Evolutionary conservation across 2,888 invertebrate genomes (phyloP).

Genomic region (Chouioia cunea): DNA sequence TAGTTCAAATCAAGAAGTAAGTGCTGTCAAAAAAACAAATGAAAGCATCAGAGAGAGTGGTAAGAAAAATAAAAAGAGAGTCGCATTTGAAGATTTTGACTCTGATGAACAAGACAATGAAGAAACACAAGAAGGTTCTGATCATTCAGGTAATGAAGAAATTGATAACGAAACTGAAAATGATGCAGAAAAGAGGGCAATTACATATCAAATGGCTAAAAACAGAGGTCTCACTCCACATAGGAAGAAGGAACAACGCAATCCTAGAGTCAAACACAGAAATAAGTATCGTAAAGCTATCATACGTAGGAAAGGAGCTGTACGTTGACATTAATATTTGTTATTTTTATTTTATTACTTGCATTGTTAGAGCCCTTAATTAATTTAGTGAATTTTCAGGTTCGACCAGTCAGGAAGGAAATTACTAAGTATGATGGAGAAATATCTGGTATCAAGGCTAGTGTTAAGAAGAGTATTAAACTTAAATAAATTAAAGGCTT

Average conservation of each 20-base stretch:
- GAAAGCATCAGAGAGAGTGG: slow-evolving; percentile 5
- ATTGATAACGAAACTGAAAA: slow-evolving; percentile 55
- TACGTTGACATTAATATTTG: slow-evolving; percentile 66
- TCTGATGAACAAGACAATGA: neutral
- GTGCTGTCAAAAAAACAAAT: slow-evolving; percentile 42
- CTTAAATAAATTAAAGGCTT: slow-evolving; percentile 73
- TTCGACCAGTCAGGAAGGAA: slow-evolving; percentile 86
- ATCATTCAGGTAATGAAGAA: slow-evolving; percentile 21
- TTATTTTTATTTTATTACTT: slow-evolving; percentile 13
- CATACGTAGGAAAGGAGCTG: slow-evolving; percentile 93
- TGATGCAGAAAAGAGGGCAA: slow-evolving; percentile 77
- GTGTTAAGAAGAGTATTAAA: slow-evolving; percentile 90
- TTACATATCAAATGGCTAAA: slow-evolving; percentile 94
- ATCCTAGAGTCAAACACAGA: slow-evolving; percentile 95
- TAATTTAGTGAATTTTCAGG: slow-evolving; percentile 71
- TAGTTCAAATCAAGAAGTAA: slow-evolving; percentile 46
- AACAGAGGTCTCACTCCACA: slow-evolving; percentile 94
- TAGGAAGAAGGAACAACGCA: slow-evolving; percentile 91
- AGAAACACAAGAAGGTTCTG: neutral
- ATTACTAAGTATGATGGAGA: slow-evolving; percentile 89
- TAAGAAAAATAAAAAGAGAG: neutral
- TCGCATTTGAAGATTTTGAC: slow-evolving; percentile 19
- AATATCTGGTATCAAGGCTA: slow-evolving; percentile 91
- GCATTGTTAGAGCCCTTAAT: slow-evolving; percentile 23
- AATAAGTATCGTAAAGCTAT: slow-evolving; percentile 93